phyloP scores from a whole-genome alignment of 1,140 invertebrate species.

The Caerostris extrusa region DNA sequence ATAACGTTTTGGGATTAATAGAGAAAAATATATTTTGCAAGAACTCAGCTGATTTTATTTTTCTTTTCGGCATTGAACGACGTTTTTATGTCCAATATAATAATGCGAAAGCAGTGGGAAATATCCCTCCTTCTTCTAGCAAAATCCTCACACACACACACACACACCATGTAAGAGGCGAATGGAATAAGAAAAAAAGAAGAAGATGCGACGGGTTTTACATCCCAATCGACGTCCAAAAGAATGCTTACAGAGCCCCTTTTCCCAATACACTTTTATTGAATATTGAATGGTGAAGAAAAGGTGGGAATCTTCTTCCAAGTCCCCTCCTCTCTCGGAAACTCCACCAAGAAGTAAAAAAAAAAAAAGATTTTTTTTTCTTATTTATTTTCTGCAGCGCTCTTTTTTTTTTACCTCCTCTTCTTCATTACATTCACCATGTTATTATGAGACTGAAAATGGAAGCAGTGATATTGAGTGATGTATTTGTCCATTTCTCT shows the following conservation, averaged over 20 bases:
- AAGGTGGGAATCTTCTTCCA: not conserved
- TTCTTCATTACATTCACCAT: not conserved
- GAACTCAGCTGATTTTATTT: not conserved
- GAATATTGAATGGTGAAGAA: conserved; percentile 34
- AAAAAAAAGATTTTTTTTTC: not conserved
- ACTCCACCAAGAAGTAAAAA: not conserved
- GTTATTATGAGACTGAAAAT: conserved; percentile 8
- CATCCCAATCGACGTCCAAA: conserved; percentile 15
- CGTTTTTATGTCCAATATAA: conserved; percentile 39
- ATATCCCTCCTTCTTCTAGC: not conserved
- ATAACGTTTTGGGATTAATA: no score
- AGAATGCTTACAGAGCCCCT: conserved; percentile 2
- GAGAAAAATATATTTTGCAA: not conserved
- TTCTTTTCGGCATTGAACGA: not conserved
- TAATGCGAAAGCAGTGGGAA: not conserved
- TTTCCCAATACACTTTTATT: conserved; percentile 36
- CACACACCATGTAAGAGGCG: no score
- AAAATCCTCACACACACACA: not conserved
- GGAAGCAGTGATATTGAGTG: not conserved
- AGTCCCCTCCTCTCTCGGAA: not conserved
- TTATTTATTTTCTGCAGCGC: no score
- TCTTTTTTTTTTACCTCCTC: no score
- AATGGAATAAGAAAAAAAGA: not conserved
- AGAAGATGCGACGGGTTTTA: not conserved
- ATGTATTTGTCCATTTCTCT: not conserved